Evolutionary conservation across 2,797 vertebrate species (phyloP).

Genomic region (Bradypodion pumilum): DNA sequence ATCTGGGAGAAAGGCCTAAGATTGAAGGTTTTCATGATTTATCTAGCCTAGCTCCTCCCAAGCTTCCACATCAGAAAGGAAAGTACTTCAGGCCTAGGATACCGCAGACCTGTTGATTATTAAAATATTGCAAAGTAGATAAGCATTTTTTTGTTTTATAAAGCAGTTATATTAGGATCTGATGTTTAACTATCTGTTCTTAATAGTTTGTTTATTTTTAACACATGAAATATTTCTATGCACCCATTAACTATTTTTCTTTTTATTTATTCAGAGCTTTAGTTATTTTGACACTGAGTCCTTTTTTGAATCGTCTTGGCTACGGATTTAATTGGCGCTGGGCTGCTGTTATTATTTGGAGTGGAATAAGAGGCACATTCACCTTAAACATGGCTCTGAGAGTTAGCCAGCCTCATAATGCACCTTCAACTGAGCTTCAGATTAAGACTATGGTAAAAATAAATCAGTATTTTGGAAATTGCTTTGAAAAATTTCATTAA

Average conservation of each 20-base stretch:
- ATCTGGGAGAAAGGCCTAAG: too few species aligned
- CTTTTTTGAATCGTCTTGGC: constrained; percentile 61
- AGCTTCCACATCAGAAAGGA: too few species aligned
- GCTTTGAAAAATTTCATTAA: too few species aligned
- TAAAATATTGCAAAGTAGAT: not conserved
- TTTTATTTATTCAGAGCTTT: constrained; percentile 60
- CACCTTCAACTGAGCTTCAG: not conserved
- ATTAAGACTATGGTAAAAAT: constrained; percentile 24
- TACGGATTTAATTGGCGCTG: constrained; percentile 71
- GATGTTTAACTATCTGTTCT: not conserved
- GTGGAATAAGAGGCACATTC: constrained; percentile 66
- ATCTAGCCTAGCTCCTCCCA: too few species aligned
- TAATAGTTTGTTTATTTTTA: not conserved
- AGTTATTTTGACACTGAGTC: constrained; percentile 64
- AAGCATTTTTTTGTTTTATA: not conserved
- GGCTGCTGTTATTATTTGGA: constrained; percentile 66
- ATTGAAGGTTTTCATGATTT: too few species aligned
- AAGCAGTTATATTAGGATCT: not conserved
- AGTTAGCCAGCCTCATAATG: not conserved
- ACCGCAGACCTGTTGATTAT: not conserved
- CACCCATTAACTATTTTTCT: not conserved
- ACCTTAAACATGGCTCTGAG: constrained; percentile 67
- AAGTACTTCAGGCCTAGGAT: not conserved
- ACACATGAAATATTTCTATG: not conserved
- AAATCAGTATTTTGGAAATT: not conserved